phyloP scores from a whole-genome alignment of 1,140 invertebrate species.

The Drosophila pseudoobscura region DNA sequence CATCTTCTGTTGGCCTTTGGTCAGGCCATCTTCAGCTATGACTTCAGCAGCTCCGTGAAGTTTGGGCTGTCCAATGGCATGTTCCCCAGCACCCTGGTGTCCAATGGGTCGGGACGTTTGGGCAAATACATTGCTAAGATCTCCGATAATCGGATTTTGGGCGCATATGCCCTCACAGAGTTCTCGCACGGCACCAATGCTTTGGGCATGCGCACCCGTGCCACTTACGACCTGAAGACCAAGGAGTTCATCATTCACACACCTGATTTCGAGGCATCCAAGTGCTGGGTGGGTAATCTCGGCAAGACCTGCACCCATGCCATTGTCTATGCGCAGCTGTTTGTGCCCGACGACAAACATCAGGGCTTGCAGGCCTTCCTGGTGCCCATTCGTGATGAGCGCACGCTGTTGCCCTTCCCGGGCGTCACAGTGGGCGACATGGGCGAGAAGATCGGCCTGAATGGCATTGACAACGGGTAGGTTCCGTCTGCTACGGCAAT shows the following conservation, averaged over 20 bases:
- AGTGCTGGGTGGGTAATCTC: conserved; percentile 89
- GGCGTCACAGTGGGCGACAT: conserved; percentile 92
- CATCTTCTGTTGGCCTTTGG: conserved; percentile 83
- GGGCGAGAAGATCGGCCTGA: conserved; percentile 92
- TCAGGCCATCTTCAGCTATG: conserved; percentile 88
- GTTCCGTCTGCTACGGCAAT: background rate
- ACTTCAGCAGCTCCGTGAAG: conserved; percentile 88
- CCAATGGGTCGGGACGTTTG: conserved; percentile 86
- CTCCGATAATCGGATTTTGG: conserved; percentile 85
- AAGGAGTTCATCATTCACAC: conserved; percentile 92
- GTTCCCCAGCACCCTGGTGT: conserved; percentile 85
- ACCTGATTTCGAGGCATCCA: conserved; percentile 93
- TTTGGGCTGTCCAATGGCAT: conserved; percentile 86
- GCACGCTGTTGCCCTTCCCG: conserved; percentile 88
- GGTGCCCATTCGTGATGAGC: conserved; percentile 90
- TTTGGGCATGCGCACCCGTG: conserved; percentile 91
- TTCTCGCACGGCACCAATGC: conserved; percentile 95
- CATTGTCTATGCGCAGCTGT: conserved; percentile 93
- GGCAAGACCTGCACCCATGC: conserved; percentile 94
- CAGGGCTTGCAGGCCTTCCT: conserved; percentile 93
- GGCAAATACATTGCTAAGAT: conserved; percentile 85
- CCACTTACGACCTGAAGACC: conserved; percentile 90
- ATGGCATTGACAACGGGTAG: conserved; percentile 93
- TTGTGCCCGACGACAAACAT: conserved; percentile 89
- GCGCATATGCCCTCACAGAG: conserved; percentile 94